Percentiles rank a stretch among this genome's conserved stretches.
These are phyloP conservation scores for Embiotoca jacksoni DNA, from an alignment of 2,113 vertebrate species.

Conservation along the genomic window DNA sequence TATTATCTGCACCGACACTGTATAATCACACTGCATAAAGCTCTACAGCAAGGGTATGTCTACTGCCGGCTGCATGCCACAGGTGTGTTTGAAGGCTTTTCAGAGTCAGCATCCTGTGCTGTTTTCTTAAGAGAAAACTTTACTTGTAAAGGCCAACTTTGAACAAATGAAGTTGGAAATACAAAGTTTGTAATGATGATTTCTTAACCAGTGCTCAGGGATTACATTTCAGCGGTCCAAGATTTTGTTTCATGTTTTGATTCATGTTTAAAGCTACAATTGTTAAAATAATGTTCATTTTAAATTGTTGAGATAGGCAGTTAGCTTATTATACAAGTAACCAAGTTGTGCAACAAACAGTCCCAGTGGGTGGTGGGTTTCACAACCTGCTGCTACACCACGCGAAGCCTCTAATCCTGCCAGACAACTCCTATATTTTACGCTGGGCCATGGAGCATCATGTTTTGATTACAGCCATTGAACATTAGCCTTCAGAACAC, in stretches of 20 bases:
- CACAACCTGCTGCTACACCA: slow-evolving; percentile 41
- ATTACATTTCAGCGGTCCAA: too few species aligned
- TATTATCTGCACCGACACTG: slow-evolving; percentile 7
- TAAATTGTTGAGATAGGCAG: slow-evolving; percentile 10
- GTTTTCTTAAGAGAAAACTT: background rate
- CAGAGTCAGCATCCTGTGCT: background rate
- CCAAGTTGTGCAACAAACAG: slow-evolving; percentile 11
- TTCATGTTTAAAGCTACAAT: too few species aligned
- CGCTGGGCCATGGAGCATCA: slow-evolving; percentile 35
- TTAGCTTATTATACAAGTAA: slow-evolving; percentile 40
- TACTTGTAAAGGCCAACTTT: too few species aligned
- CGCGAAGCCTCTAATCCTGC: slow-evolving; percentile 59
- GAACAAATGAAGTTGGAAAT: background rate
- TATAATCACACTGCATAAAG: slow-evolving; percentile 24
- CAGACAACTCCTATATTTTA: slow-evolving; percentile 45
- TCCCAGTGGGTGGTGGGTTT: slow-evolving; percentile 33
- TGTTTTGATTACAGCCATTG: slow-evolving; percentile 61
- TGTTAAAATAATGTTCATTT: background rate
- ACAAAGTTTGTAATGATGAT: background rate
- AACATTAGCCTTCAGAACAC: slow-evolving; percentile 34
- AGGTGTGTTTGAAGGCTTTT: slow-evolving; percentile 32
- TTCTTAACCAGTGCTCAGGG: background rate
- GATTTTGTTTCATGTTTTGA: too few species aligned
- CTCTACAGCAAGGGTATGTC: slow-evolving; percentile 16
- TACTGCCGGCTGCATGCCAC: slow-evolving; percentile 26